Percentiles rank a stretch among this genome's conserved stretches.
Conservation (phyloP, 2,113 vertebrate genomes). For the Haemorhous mexicanus region DNA sequence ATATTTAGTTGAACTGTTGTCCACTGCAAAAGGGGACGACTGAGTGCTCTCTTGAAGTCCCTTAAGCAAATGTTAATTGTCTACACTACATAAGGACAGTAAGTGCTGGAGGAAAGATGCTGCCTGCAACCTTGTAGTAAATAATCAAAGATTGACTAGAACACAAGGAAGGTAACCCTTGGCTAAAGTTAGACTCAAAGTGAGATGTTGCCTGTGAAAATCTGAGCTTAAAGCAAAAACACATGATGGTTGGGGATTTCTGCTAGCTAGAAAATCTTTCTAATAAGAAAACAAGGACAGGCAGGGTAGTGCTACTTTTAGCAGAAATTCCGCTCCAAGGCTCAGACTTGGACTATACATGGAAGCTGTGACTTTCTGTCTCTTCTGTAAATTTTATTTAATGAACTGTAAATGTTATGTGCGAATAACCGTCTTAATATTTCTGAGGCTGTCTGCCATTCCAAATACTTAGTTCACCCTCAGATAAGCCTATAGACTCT, state of each 20-base stretch:
- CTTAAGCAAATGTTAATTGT: constrained; percentile 37
- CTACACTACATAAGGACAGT: background rate
- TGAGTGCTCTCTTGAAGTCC: background rate
- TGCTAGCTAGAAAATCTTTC: constrained; percentile 18
- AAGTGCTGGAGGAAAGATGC: background rate
- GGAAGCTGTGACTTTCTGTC: constrained; percentile 33
- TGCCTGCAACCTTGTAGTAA: background rate
- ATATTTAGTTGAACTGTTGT: background rate
- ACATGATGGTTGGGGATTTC: background rate
- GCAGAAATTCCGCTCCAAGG: constrained; percentile 7
- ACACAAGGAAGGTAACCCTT: constrained; percentile 3
- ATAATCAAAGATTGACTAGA: background rate
- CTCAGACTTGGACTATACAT: background rate
- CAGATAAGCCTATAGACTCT: background rate
- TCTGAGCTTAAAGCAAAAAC: constrained; percentile 8
- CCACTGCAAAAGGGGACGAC: background rate
- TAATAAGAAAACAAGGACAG: constrained; percentile 14
- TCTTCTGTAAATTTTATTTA: constrained; percentile 8
- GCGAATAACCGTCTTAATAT: background rate
- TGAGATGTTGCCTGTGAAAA: constrained; percentile 12
- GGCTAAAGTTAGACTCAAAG: constrained; percentile 35
- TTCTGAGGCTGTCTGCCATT: background rate
- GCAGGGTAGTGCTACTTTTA: constrained; percentile 40
- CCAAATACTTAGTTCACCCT: background rate
- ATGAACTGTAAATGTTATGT: constrained; percentile 13